phyloP scores from a whole-genome alignment of 2,888 invertebrate genomes.

The Deilephila porcellus region DNA sequence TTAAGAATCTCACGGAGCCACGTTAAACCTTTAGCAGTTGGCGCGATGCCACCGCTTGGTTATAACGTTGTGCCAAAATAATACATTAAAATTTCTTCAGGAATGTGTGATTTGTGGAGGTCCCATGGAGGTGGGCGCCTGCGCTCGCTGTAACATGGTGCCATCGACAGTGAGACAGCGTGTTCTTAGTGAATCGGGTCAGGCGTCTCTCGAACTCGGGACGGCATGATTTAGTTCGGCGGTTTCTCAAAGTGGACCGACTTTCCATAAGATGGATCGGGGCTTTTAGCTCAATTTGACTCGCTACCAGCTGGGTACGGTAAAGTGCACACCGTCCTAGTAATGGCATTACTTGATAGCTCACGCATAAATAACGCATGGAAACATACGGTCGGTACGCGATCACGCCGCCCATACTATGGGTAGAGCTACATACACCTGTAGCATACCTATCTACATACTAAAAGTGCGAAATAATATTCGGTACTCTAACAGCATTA shows the following conservation, averaged over 20 bases:
- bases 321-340: constrained; percentile 59
- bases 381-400: constrained; percentile 44
- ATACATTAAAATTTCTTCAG: constrained; percentile 78
- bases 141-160: neutral
- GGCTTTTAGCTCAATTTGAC: constrained; percentile 79
- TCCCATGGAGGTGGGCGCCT: constrained; percentile 49
- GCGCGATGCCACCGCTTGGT: constrained; percentile 67
- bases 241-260: constrained; percentile 75
- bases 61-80: constrained; percentile 78
- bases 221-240: constrained; percentile 71
- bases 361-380: constrained; percentile 68
- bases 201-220: constrained; percentile 60
- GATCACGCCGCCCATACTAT: too few species aligned
- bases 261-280: constrained; percentile 77
- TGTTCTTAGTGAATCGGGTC: constrained; percentile 70
- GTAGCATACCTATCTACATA: too few species aligned
- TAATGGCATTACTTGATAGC: constrained; percentile 64
- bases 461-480: too few species aligned
- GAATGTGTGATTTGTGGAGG: constrained; percentile 64
- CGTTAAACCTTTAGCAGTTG: constrained; percentile 78
- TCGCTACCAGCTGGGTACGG: constrained; percentile 66
- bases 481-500: too few species aligned
- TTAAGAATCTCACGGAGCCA: constrained; percentile 73
- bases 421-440: too few species aligned
- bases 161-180: constrained; percentile 56